Conservation (phyloP, 2,888 invertebrate genomes). For the Caenorhabditis sinica region DNA sequence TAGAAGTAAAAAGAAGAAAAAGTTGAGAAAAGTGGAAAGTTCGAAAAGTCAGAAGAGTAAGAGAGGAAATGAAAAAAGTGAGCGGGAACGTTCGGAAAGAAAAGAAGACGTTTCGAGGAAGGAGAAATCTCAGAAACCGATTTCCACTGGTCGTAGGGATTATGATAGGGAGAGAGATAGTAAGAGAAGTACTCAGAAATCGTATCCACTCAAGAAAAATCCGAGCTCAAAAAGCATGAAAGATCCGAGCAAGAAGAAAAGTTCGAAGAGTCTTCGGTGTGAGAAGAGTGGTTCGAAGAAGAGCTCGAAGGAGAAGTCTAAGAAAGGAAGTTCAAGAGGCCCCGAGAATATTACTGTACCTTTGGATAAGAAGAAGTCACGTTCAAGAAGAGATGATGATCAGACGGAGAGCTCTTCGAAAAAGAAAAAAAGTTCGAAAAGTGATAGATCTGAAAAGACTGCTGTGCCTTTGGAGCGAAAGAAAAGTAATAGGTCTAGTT, state of each 20-base stretch:
- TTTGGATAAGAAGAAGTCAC: not conserved
- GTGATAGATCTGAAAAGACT: not conserved
- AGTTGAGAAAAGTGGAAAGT: constrained; percentile 31
- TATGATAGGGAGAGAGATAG: not conserved
- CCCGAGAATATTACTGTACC: not conserved
- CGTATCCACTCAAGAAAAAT: not conserved
- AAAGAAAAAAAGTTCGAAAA: not conserved
- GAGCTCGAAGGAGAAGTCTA: not conserved
- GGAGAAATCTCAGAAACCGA: not conserved
- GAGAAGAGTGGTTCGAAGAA: constrained; percentile 2
- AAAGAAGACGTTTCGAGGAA: not conserved
- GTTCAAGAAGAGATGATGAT: constrained; percentile 11
- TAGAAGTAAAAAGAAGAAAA: constrained; percentile 16
- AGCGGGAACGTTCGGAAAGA: not conserved
- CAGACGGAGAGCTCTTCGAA: not conserved
- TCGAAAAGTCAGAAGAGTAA: constrained; percentile 1
- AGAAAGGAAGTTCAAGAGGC: not conserved
- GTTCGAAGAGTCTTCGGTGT: not conserved
- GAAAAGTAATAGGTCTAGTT: constrained; percentile 5
- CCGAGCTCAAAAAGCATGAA: not conserved
- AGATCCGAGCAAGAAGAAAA: not conserved
- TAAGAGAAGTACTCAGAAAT: not conserved
- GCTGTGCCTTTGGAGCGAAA: not conserved
- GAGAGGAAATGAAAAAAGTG: not conserved
- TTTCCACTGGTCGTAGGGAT: not conserved